Evolutionary conservation across 2,113 vertebrate genomes (phyloP).

Genomic region (Apodemus sylvaticus): DNA sequence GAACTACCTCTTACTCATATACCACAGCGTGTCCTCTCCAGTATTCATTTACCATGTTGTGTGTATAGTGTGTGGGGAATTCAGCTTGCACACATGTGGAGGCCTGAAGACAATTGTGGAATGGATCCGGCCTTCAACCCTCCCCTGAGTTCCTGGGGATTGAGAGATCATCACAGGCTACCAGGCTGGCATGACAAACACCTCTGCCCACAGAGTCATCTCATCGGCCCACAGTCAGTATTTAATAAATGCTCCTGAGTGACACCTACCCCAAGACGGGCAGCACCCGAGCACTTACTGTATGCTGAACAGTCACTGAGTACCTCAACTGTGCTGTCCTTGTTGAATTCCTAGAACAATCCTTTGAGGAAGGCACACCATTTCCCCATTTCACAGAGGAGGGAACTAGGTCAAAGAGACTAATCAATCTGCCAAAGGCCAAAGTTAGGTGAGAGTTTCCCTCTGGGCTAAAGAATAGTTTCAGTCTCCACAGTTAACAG

Average conservation of each 20-base stretch:
- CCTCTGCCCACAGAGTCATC: neutral
- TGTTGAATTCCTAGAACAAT: neutral
- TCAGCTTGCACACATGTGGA: too few species aligned
- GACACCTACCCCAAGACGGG: neutral
- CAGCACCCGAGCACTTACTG: neutral
- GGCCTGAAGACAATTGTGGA: neutral
- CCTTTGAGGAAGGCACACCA: neutral
- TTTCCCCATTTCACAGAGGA: neutral
- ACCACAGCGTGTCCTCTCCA: neutral
- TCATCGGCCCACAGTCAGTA: neutral
- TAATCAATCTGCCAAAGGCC: neutral
- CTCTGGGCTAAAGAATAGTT: neutral
- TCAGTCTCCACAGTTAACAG: neutral
- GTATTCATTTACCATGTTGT: neutral
- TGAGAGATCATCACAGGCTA: neutral
- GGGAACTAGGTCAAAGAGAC: neutral
- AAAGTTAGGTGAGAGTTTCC: neutral
- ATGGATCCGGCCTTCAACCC: too few species aligned
- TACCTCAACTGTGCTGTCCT: neutral
- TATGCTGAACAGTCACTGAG: neutral
- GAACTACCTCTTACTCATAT: neutral
- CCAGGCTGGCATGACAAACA: too few species aligned
- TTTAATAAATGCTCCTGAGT: neutral
- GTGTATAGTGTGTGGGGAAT: neutral
- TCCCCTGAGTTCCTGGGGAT: neutral